Percentiles rank a stretch among this genome's conserved stretches.
These are phyloP conservation scores for Aphis craccivora DNA, from an alignment of 1,140 invertebrate species.

Conservation along the genomic window DNA sequence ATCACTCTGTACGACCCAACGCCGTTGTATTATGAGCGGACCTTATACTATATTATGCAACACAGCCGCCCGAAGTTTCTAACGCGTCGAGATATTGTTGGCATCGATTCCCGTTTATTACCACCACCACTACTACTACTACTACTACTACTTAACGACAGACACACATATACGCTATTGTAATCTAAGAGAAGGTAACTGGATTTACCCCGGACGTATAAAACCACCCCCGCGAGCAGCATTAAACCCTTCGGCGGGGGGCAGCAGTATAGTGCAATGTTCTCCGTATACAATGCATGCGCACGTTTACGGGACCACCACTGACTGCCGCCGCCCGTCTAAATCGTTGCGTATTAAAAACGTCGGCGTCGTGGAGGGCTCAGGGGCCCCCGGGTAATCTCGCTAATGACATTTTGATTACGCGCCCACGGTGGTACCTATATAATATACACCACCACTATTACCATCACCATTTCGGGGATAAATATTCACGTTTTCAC, in stretches of 20 bases:
- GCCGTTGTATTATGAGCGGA: background rate
- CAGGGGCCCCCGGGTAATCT: slow-evolving; percentile 25
- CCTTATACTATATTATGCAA: background rate
- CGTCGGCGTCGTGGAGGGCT: background rate
- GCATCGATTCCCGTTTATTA: slow-evolving; percentile 45
- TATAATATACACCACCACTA: background rate
- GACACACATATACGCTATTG: background rate
- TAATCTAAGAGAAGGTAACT: background rate
- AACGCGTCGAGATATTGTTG: slow-evolving; percentile 52
- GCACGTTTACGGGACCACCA: background rate
- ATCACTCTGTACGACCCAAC: background rate
- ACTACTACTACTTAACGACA: background rate
- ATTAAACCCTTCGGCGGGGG: background rate
- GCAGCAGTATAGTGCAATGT: background rate
- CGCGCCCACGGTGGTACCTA: slow-evolving; percentile 35
- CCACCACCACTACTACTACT: background rate
- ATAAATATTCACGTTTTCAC: slow-evolving; percentile 50
- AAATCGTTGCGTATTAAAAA: slow-evolving; percentile 42
- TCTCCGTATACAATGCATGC: background rate
- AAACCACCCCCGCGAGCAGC: background rate
- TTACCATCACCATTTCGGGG: background rate
- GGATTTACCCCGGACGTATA: background rate
- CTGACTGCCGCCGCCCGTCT: background rate
- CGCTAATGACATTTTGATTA: slow-evolving; percentile 57
- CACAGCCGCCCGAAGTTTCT: background rate